Evolutionary conservation across 2,888 invertebrate species (phyloP).

Genomic region (Thera britannica): DNA sequence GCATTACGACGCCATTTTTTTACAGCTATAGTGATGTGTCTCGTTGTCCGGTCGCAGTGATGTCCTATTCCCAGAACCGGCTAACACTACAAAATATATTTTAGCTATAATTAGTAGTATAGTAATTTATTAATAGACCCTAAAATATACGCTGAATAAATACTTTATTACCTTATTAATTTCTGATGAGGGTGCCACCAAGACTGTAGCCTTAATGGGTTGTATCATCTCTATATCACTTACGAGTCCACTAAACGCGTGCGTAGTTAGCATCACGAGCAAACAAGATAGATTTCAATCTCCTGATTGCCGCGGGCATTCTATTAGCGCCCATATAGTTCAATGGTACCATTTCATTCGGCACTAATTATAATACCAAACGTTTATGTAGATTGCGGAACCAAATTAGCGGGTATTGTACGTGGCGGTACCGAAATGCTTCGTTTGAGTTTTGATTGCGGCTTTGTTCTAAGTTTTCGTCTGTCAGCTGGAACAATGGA

Average conservation of each 20-base stretch:
- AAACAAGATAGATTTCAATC: constrained; percentile 67
- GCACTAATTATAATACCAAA: constrained; percentile 20
- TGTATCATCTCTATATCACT: constrained; percentile 48
- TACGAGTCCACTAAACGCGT: constrained; percentile 47
- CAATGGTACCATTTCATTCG: constrained; percentile 25
- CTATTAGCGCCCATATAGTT: constrained; percentile 30
- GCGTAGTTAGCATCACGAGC: constrained; percentile 59
- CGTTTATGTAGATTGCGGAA: constrained; percentile 13
- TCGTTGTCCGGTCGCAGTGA: too few relatives aligned
- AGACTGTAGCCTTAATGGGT: neutral
- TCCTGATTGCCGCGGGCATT: constrained; percentile 53
- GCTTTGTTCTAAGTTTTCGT: constrained; percentile 15
- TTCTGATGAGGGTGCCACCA: too few relatives aligned
- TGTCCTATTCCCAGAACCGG: too few relatives aligned
- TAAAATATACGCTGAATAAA: too few relatives aligned
- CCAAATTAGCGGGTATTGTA: constrained; percentile 23
- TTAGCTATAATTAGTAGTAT: too few relatives aligned
- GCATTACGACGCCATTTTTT: too few relatives aligned
- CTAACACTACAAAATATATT: too few relatives aligned
- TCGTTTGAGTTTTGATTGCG: constrained; percentile 22
- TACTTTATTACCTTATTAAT: too few relatives aligned
- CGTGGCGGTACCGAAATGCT: constrained; percentile 16
- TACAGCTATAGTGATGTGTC: too few relatives aligned
- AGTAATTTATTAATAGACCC: too few relatives aligned
- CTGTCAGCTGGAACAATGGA: constrained; percentile 1